phyloP scores from a whole-genome alignment of 2,113 vertebrate genomes.

The Corythoichthys haematopterus region DNA sequence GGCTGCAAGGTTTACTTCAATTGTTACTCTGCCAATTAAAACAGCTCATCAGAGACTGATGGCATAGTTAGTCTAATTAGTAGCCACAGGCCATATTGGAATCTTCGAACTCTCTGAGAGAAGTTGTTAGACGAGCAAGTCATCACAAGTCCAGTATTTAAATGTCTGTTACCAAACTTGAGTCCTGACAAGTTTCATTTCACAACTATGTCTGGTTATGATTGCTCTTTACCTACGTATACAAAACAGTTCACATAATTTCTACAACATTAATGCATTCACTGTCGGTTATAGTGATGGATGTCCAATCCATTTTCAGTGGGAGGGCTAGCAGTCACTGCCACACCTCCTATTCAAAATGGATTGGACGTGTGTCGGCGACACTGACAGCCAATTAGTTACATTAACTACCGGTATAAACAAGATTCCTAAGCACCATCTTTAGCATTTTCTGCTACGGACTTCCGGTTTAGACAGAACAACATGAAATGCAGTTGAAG shows the following conservation, averaged over 20 bases:
- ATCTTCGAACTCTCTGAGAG: slow-evolving; percentile 23
- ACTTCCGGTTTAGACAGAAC: too few relatives aligned
- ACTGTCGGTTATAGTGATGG: too few relatives aligned
- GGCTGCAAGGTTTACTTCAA: slow-evolving; percentile 34
- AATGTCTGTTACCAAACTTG: slow-evolving; percentile 37
- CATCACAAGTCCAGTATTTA: slow-evolving; percentile 47
- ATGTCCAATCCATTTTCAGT: too few relatives aligned
- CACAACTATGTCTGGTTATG: neutral
- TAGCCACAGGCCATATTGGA: slow-evolving; percentile 41
- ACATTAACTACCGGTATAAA: too few relatives aligned
- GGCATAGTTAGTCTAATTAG: slow-evolving; percentile 56
- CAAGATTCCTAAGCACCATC: too few relatives aligned
- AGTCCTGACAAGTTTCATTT: neutral
- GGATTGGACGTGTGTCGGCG: too few relatives aligned
- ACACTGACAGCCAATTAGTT: too few relatives aligned
- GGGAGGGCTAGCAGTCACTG: too few relatives aligned
- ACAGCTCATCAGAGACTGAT: slow-evolving; percentile 46
- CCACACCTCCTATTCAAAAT: too few relatives aligned
- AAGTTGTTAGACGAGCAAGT: slow-evolving; percentile 46
- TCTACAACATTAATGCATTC: too few relatives aligned
- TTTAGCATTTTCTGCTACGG: too few relatives aligned
- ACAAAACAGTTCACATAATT: neutral
- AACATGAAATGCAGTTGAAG: too few relatives aligned
- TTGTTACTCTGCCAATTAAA: slow-evolving; percentile 58
- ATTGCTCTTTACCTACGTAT: neutral